Conservation (phyloP, 2,888 invertebrate genomes). For the Troglohyphantes excavatus region DNA sequence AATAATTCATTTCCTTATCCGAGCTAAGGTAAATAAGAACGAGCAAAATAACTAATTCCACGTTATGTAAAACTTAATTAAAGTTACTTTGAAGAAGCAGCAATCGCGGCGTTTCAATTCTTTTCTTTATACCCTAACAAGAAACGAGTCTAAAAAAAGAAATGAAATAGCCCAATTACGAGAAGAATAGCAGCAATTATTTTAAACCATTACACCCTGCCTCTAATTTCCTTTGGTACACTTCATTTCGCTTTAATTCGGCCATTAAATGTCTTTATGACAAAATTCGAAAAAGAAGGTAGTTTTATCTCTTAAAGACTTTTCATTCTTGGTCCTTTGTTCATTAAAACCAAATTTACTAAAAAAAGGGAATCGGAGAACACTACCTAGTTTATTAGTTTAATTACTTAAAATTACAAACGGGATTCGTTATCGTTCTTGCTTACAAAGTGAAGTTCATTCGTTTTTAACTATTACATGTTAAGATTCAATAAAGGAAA, state of each 20-base stretch:
- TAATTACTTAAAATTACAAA: not conserved
- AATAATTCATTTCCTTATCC: slow-evolving; percentile 3
- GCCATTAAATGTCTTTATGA: slow-evolving; percentile 38
- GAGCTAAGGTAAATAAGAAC: not conserved
- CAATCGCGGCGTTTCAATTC: slow-evolving; percentile 14
- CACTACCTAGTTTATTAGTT: not conserved
- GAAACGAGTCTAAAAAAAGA: not conserved
- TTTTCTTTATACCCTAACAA: slow-evolving; percentile 12
- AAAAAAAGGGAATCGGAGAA: not conserved
- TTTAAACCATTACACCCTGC: slow-evolving; percentile 38
- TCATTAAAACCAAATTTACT: not conserved
- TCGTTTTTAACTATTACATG: not conserved
- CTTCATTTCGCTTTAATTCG: slow-evolving; percentile 29
- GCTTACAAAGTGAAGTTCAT: not conserved
- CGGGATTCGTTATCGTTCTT: not conserved
- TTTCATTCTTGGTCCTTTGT: not conserved
- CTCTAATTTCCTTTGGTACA: slow-evolving; percentile 30
- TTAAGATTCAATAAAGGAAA: no score
- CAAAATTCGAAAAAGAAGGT: slow-evolving; percentile 14
- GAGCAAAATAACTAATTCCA: not conserved
- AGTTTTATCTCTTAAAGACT: slow-evolving; percentile 5
- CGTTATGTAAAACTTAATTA: slow-evolving; percentile 25
- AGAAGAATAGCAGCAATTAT: slow-evolving; percentile 48
- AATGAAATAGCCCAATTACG: slow-evolving; percentile 28
- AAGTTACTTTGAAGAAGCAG: slow-evolving; percentile 20